Percentiles rank a stretch among this genome's conserved stretches.
Evolutionary conservation across 2,888 invertebrate species (phyloP).

Genomic region (Andrena hattorfiana): DNA sequence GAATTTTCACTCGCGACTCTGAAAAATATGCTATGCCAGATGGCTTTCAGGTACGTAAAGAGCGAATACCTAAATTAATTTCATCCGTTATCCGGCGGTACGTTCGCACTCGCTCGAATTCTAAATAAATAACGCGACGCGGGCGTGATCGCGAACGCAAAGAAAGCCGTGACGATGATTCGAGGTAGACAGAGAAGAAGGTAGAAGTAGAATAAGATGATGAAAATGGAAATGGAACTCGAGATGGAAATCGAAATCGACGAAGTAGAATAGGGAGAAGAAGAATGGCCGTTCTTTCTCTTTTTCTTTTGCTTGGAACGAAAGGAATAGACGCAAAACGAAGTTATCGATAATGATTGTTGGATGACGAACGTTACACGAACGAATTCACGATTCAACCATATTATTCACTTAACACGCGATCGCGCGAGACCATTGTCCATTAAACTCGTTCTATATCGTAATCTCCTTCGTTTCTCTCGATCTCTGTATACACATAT

Average conservation of each 20-base stretch:
- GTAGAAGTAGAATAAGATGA: neutral
- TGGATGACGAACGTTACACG: conserved; percentile 63
- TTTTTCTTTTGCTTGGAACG: conserved; percentile 33
- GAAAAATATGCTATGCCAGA: conserved; percentile 53
- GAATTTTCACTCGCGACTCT: conserved; percentile 54
- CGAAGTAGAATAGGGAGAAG: conserved; percentile 7
- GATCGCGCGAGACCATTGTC: conserved; percentile 60
- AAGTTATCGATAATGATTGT: conserved; percentile 46
- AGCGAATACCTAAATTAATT: conserved; percentile 67
- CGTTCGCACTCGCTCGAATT: conserved; percentile 44
- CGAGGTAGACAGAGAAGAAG: conserved; percentile 25
- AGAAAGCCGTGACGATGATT: conserved; percentile 49
- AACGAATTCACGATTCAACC: conserved; percentile 83
- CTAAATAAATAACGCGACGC: conserved; percentile 44
- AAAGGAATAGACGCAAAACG: conserved; percentile 52
- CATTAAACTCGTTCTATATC: conserved; percentile 19
- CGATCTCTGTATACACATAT: conserved; percentile 52
- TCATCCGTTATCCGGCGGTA: conserved; percentile 48
- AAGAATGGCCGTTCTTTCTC: conserved; percentile 12
- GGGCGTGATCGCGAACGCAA: conserved; percentile 46
- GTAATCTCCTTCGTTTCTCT: conserved; percentile 30
- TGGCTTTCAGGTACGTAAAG: conserved; percentile 74
- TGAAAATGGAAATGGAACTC: neutral
- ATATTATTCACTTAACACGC: conserved; percentile 71
- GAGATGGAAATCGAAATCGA: neutral